Base-by-base conservation (phyloP, 2,797 vertebrate genomes). In the Neosilurus mollespiculum region DNA sequence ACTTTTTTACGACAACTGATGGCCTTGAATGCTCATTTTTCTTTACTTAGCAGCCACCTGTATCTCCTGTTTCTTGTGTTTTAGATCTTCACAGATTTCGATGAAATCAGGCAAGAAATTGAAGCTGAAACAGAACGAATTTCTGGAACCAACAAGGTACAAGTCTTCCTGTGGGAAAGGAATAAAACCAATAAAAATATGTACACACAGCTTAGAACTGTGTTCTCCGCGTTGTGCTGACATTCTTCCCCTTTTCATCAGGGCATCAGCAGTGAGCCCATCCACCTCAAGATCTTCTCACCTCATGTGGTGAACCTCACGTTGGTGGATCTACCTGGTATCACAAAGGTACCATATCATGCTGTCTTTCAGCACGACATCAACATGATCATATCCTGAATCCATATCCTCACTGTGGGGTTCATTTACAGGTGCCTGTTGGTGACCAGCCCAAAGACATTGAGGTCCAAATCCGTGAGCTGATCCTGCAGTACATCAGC, bases 31-130 rank as follows among this genome's bases (percentile, higher is more conserved):
- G 4, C 37, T 61, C 5, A 22, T 49, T n/a, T 16, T 61, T 8
- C 15, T 64, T 9, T 14, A 51, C 14, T 51, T 9, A 5, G 26
- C 20, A 81, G 43, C 37, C 53, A 37, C 16, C 20, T 62, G 20
- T 69, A 69, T 4, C 4, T 11, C 8, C 11, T 58, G 9, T 58
- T 64, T 84, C 73, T 75, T 37, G 12, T 76, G 1, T 80, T 92
- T 83, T 90, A 99, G 98, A 94, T 99, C 85, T 99, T 96, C 90
- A 94, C 96, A 84, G 98, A 99, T 91, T 99, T 99, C 90, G 96
- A 97, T 90, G 97, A 99, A 95, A 99, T 99, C 92, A 95, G 98
- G 80, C 97, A 98, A 93, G 98, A 99, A 94, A 99, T 99, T 87
- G 97, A 98, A 93, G 96, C 87, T 88, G 98, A 99, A 94, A 99